phyloP scores from a whole-genome alignment of 1,140 invertebrate species.

The Cydia splendana region DNA sequence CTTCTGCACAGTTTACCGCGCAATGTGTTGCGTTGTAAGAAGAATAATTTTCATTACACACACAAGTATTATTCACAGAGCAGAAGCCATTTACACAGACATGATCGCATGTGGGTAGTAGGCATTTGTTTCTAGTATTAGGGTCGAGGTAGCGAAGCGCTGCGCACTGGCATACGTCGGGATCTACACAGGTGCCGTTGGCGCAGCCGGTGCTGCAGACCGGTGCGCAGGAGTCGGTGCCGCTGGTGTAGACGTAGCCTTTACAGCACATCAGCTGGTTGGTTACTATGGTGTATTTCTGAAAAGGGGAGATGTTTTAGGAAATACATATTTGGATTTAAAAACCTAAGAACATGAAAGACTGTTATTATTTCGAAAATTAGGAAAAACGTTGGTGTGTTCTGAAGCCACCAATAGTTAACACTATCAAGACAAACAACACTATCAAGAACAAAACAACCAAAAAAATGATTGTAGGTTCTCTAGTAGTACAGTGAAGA shows the following conservation, averaged over 20 bases:
- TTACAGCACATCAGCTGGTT: slow-evolving; percentile 59
- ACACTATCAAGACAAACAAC: no score
- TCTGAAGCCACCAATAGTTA: no score
- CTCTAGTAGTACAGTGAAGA: no score
- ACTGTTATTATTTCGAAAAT: no score
- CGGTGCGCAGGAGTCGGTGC: slow-evolving; percentile 70
- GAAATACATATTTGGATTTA: no score
- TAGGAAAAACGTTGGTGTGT: no score
- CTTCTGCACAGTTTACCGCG: slow-evolving; percentile 53
- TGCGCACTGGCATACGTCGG: slow-evolving; percentile 80
- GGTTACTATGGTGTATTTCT: slow-evolving; percentile 48
- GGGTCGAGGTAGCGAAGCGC: slow-evolving; percentile 47
- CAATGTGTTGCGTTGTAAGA: slow-evolving; percentile 56
- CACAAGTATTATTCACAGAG: slow-evolving; percentile 75
- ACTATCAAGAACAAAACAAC: no score
- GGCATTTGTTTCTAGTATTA: slow-evolving; percentile 60
- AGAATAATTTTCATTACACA: slow-evolving; percentile 62
- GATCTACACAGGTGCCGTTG: slow-evolving; percentile 79
- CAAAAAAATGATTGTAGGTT: no score
- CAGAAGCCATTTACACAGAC: slow-evolving; percentile 77
- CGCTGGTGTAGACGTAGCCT: slow-evolving; percentile 52
- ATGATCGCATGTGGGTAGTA: slow-evolving; percentile 69
- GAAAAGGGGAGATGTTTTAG: slow-evolving; percentile 35
- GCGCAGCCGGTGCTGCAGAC: slow-evolving; percentile 80
- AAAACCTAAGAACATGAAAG: no score